Base-by-base conservation (phyloP, 2,797 vertebrate species). In the Fundulus diaphanus region DNA sequence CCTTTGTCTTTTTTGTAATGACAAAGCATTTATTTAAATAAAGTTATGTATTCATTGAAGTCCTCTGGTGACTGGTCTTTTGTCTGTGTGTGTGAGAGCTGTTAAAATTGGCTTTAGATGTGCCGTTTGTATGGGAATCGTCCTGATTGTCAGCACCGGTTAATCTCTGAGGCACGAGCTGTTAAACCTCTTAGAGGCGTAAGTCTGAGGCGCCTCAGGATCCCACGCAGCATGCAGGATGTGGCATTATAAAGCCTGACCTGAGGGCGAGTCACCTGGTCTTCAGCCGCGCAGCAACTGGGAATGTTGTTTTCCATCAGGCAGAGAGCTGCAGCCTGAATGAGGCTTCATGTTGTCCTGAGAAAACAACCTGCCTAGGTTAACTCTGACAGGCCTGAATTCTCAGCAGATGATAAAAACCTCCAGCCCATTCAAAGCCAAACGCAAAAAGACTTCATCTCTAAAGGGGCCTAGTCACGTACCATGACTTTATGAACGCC, bases 21-120 rank as follows among this genome's bases (percentile, higher is more conserved):
- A 97, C 97, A 98, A 99, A 98, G 97, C 97, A 98, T 97, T 99
- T 98, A 99, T 99, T 99, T 99, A 99, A 96, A 99, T 99, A 99
- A 99, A 99, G 97, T 97, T 98, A 97, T 97, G 97, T 97, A 97
- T 97, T 97, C 98, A 96, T 97, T 97, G 97, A 95, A 89, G 44
- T 69, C 69, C 27, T 79, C 72, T 81, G 74, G 44, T 73, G 68
- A 78, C 15, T 42, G 70, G 74, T 79, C 82, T 90, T 68, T 90
- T 83, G 80, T 72, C 57, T 37, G 11, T 0, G 9, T 29, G 12
- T 31, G 12, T 31, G 20, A 77, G 42, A 42, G 74, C 84, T 51
- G 3, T 27, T 27, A 46, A 85, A 42, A 78, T 81, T 81, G 76
- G 80, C 82, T 80, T 70, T 57, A 89, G 82, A 88, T 73, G 61